phyloP scores from a whole-genome alignment of 2,797 vertebrate species.

The Buceros bicornis region DNA sequence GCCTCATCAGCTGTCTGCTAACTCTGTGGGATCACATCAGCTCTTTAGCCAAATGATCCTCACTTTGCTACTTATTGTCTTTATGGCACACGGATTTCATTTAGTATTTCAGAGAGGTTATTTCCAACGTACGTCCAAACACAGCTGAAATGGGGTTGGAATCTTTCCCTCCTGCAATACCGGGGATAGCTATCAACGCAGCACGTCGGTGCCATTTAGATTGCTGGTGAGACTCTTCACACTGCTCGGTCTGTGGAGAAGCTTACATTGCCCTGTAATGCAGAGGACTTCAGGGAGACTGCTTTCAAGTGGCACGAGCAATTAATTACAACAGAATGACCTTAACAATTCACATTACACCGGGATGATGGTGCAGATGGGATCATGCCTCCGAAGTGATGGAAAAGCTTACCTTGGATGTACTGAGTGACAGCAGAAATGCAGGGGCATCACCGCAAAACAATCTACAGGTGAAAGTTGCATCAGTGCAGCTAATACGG shows the following conservation, averaged over 20 bases:
- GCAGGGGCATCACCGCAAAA: not conserved
- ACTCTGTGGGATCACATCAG: not conserved
- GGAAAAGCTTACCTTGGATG: not conserved
- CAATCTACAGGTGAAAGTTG: not conserved
- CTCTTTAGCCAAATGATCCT: slow-evolving; percentile 15
- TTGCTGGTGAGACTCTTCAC: slow-evolving; percentile 17
- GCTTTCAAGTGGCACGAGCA: not conserved
- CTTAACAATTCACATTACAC: slow-evolving; percentile 43
- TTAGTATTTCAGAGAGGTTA: slow-evolving; percentile 1
- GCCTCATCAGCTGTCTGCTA: not conserved
- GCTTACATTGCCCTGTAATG: not conserved
- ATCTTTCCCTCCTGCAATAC: not conserved
- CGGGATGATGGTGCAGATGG: slow-evolving; percentile 41
- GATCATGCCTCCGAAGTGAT: slow-evolving; percentile 5
- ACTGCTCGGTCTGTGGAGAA: not conserved
- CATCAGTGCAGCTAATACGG: not conserved
- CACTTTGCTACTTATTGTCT: not conserved
- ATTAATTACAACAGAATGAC: slow-evolving; percentile 57
- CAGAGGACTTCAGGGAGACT: slow-evolving; percentile 2
- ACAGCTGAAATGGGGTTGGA: slow-evolving; percentile 33
- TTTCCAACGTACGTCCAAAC: slow-evolving; percentile 28
- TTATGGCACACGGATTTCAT: slow-evolving; percentile 23
- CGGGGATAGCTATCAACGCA: not conserved
- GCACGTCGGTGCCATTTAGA: not conserved
- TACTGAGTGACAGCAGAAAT: not conserved